Percentiles rank a stretch among this genome's conserved stretches.
phyloP scores from a whole-genome alignment of 1,140 invertebrate species.

The Cyclina sinensis region DNA sequence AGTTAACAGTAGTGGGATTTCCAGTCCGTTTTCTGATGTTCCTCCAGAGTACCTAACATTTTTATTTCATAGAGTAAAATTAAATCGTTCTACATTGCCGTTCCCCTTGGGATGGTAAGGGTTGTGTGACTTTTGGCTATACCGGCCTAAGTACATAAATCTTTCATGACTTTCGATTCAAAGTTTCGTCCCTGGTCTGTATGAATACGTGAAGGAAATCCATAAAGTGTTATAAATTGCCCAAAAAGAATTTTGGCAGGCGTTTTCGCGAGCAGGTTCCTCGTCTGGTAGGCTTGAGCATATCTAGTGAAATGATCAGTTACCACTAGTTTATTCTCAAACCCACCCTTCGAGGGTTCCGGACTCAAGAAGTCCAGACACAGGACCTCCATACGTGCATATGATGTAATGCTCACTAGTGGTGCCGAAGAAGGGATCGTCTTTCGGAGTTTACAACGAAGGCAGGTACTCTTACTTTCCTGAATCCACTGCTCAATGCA shows the following conservation, averaged over 20 bases:
- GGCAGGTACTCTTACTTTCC: background rate
- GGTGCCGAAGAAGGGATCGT: too few species aligned
- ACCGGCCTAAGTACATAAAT: too few species aligned
- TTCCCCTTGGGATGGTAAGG: too few species aligned
- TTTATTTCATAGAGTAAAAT: too few species aligned
- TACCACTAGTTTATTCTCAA: background rate
- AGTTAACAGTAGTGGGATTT: too few species aligned
- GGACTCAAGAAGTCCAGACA: slow-evolving; percentile 24
- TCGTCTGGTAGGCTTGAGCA: background rate
- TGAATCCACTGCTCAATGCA: slow-evolving; percentile 43
- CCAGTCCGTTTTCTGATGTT: too few species aligned
- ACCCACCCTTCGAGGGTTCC: slow-evolving; percentile 11
- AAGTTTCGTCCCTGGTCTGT: slow-evolving; percentile 61
- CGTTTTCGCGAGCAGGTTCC: slow-evolving; percentile 1
- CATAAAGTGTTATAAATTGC: slow-evolving; percentile 9
- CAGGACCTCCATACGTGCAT: slow-evolving; percentile 27
- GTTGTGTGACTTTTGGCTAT: too few species aligned
- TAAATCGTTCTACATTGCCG: too few species aligned
- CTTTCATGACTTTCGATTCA: slow-evolving; percentile 60
- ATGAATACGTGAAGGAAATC: slow-evolving; percentile 55
- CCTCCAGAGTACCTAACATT: too few species aligned
- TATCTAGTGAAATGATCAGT: slow-evolving; percentile 51
- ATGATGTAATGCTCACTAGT: slow-evolving; percentile 33
- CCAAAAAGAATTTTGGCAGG: slow-evolving; percentile 41
- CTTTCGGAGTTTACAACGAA: too few species aligned